phyloP scores from a whole-genome alignment of 2,888 invertebrate genomes.

The Chrysodeixis includens region DNA sequence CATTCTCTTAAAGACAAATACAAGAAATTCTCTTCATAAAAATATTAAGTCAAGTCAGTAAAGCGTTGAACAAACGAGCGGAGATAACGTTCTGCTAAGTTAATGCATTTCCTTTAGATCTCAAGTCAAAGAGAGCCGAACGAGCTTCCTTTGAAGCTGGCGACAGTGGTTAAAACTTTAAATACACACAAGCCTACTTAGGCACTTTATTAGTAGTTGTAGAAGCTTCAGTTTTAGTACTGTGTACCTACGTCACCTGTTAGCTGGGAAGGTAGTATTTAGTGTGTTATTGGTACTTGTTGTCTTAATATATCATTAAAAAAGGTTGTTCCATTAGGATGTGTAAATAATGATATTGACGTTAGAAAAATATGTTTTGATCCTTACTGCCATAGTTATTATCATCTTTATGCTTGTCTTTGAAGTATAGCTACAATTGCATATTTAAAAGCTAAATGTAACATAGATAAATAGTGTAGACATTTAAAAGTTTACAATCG shows the following conservation, averaged over 20 bases:
- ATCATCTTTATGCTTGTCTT: too few species aligned
- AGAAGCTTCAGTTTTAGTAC: neutral
- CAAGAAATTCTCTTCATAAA: neutral
- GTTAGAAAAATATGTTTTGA: too few species aligned
- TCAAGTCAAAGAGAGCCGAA: neutral
- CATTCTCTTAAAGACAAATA: neutral
- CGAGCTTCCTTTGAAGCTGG: neutral
- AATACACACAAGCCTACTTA: slow-evolving; percentile 19
- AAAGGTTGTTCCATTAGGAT: too few species aligned
- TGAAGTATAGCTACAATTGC: too few species aligned
- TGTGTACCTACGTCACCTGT: neutral
- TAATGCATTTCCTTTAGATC: slow-evolving; percentile 5
- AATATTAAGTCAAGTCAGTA: neutral
- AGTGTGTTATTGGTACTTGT: neutral
- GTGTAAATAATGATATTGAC: too few species aligned
- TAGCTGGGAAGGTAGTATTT: neutral
- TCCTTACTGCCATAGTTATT: too few species aligned
- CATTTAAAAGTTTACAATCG: too few species aligned
- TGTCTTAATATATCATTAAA: too few species aligned
- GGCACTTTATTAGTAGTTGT: neutral
- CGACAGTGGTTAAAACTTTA: slow-evolving; percentile 14
- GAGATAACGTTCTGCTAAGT: neutral
- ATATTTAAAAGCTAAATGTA: too few species aligned
- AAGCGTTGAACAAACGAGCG: neutral
- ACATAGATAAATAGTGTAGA: too few species aligned